Evolutionary conservation across 2,888 invertebrate genomes (phyloP).

Genomic region (Melolontha melolontha): DNA sequence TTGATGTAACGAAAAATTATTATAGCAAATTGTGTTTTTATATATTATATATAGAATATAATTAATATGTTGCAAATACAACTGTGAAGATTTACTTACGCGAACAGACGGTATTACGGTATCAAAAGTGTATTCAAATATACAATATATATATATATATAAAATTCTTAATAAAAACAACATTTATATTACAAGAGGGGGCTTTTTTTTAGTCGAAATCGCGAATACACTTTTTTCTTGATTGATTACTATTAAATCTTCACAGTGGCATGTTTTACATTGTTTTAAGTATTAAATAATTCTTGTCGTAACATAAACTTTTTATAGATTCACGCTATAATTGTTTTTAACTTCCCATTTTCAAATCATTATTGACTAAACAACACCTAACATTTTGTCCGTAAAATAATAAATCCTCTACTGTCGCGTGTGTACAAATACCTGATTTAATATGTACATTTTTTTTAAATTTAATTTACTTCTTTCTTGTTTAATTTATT

Average conservation of each 20-base stretch:
- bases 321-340: not conserved
- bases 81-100: conserved; percentile 54
- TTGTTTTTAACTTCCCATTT: not conserved
- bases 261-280: conserved; percentile 44
- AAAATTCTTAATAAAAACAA: conserved; percentile 52
- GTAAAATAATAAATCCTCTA: conserved; percentile 20
- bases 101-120: not conserved
- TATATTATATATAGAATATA: conserved; percentile 21
- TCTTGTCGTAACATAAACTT: not conserved
- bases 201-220: conserved; percentile 46
- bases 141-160: conserved; percentile 31
- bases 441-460: too few species aligned
- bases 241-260: conserved; percentile 44
- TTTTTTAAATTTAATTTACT: too few species aligned
- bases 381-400: conserved; percentile 44
- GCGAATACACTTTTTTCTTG: conserved; percentile 45
- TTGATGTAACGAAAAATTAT: not conserved
- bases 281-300: not conserved
- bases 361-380: conserved; percentile 41
- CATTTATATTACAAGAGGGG: conserved; percentile 54
- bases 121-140: conserved; percentile 20
- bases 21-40: conserved; percentile 1
- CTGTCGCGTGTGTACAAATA: not conserved
- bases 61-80: conserved; percentile 47
- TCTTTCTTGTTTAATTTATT: too few species aligned